Evolutionary conservation across 2,113 vertebrate genomes (phyloP), one percentile per base, ranked within the genome.

Genomic region (Macquaria ambigua): DNA sequence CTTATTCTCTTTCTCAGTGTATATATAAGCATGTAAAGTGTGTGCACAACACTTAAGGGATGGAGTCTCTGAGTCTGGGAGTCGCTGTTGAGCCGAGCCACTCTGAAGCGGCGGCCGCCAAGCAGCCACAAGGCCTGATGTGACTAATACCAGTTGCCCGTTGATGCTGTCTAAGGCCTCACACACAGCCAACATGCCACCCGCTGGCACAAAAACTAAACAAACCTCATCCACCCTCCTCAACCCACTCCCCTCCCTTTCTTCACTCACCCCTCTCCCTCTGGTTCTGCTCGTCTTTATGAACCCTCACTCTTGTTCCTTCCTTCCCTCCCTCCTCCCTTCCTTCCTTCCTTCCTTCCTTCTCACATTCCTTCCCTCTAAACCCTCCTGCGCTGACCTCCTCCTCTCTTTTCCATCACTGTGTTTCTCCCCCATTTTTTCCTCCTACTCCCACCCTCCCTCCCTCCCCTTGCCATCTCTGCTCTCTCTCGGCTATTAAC

Each of bases 41-140:
- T 86, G 87, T 55, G 80, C 69, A 62, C 52, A 70, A 80, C 86
- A 91, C 91, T 92, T 89, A 73, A 78, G 28, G 68, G 77, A 84
- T 50, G 87, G 91, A 93, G 93, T 53, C 92, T 81, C 69, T 8
- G 6, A 84, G 84, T 89, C 93, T 92, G 90, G 34, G 82, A 73
- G 76, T 46, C 6, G 58, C 78, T 6, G 67, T 21, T 10, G 69
- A 77, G 79, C 56, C 11, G 72, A 43, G 70, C 82, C 68, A 5
- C 72, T 37, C 63, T 46, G 74, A 52, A 83, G 79, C 15, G 8
- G 68, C 48, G 18, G 63, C 62, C 3, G 11, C 69, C 34, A 39
- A 86, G 66, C 58, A 64, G 87, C 84, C 56, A 18, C 23, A 5
- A 76, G 79, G 77, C 77, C 81, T 55, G 21, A 85, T 77, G 79